phyloP scores from a whole-genome alignment of 2,888 invertebrate species.

The Prenolepis imparis region DNA sequence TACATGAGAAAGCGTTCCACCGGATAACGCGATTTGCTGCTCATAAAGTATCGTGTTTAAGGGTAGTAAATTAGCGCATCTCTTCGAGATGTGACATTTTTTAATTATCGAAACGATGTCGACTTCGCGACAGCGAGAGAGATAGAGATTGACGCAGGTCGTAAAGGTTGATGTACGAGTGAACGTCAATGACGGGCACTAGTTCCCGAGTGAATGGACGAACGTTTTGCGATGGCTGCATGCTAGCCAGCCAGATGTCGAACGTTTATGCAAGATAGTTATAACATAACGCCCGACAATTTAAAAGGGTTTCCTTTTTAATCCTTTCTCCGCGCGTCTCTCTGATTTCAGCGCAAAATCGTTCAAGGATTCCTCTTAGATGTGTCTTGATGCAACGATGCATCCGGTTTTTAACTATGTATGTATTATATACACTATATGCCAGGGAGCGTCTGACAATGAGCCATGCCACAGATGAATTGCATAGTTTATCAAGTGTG shows the following conservation, averaged over 20 bases:
- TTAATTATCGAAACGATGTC: conserved; percentile 5
- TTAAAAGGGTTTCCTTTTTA: conserved; percentile 68
- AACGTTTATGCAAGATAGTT: conserved; percentile 75
- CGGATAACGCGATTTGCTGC: conserved; percentile 6
- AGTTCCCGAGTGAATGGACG: conserved; percentile 68
- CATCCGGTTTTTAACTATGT: neutral
- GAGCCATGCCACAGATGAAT: neutral
- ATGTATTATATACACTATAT: neutral
- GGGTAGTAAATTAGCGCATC: conserved; percentile 35
- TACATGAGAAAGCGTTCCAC: neutral
- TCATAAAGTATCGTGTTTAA: conserved; percentile 43
- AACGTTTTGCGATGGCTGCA: conserved; percentile 44
- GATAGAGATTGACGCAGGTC: conserved; percentile 59
- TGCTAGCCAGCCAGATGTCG: conserved; percentile 65
- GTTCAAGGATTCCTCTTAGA: neutral
- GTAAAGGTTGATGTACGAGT: conserved; percentile 61
- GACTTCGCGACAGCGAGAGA: neutral
- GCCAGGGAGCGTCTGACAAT: neutral
- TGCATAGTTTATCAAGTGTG: neutral
- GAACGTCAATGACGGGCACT: conserved; percentile 60
- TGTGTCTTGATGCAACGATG: neutral
- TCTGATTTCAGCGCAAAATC: conserved; percentile 58
- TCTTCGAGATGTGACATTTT: conserved; percentile 27
- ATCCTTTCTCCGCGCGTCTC: conserved; percentile 56
- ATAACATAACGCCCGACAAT: conserved; percentile 64